Evolutionary conservation across 2,888 invertebrate species (phyloP), one percentile per base, ranked within the genome.

Genomic region (Synanthedon vespiformis): DNA sequence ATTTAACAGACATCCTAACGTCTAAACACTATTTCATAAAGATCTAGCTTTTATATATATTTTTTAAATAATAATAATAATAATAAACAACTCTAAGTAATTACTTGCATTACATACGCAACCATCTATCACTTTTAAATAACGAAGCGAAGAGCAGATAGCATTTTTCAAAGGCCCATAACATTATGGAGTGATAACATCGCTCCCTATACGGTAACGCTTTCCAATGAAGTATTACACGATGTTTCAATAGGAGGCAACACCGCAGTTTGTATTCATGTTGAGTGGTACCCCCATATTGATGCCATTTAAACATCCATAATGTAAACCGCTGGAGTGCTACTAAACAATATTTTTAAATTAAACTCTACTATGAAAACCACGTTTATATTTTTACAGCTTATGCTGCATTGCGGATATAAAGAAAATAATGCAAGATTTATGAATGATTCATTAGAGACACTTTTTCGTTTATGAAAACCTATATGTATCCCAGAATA

Each of bases 231-330:
- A 44, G 44, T 44, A 44, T 34, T 34, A 34, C 44, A 44, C 14
- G 44, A 14, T 8, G 44, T 44, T 61, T 67, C 70, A 70, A 72
- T 72, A 65, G 67, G 66, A 63, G 54, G 59, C 62, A 72, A 69
- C 63, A 61, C 62, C 67, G 72, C 74, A 70, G 75, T 82, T 83
- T 77, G 72, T 79, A 82, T 83, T 79, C 80, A 77, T 65, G 58
- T 56, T 59, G 63, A 62, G 65, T 55, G 55, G 57, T 60, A 63
- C 62, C 68, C 67, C 70, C 70, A 68, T 70, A 65, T 67, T 70
- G 70, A 70, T 65, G 67, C 61, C 70, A 77, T 80, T 74, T 77
- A 77, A 70, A 64, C 67, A 68, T 75, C 69, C 75, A 74, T 44
- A 4, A 44, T 13, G 44, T n/a, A 44, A 13, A 44, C 14, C 14